Base-by-base conservation (phyloP, 1,140 invertebrate species). In the Oreohelix idahoensis region DNA sequence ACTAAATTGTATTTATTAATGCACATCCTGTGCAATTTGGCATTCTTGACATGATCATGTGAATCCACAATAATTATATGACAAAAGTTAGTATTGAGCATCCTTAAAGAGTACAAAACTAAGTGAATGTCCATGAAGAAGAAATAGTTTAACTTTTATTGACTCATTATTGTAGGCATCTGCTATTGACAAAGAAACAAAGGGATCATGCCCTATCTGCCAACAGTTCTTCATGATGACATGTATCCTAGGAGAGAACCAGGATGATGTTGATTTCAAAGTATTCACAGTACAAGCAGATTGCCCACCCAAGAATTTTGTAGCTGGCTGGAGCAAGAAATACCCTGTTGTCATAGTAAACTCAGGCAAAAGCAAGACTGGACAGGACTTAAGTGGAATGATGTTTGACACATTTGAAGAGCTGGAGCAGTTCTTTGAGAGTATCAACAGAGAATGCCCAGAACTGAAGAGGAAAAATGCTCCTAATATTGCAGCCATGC, bases 141-240 rank as follows among this genome's bases (percentile, higher is more conserved):
- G n/a, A n/a, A n/a, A n/a, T n/a, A n/a, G n/a, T n/a, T n/a, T n/a
- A n/a, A n/a, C n/a, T n/a, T n/a, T 45, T 8, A 45, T 58, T 58
- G 53, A 23, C 26, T 20, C 20, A 58, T 58, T 58, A 58, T 58
- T 58, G 85, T 58, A 90, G 88, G 87, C 88, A 63, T 90, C 91
- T 45, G 84, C 85, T 49, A 86, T 91, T 79, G 89, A 91, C 85
- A 89, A 88, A 45, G 87, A 89, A 81, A 87, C 86, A 49, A 90
- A 89, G 86, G 91, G 91, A 38, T 88, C 90, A 17, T 92, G 90
- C 86, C 91, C 90, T 23, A 88, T 91, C 53, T 91, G 90, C 83
- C 91, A 92, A 49, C 88, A 91, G 79, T 92, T 90, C 87, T 92
- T 92, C 83, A 90, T 92, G 89, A 87, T 89, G 36, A 88, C 90